phyloP scores from a whole-genome alignment of 2,797 vertebrate genomes.

The Macropus fuliginosus region DNA sequence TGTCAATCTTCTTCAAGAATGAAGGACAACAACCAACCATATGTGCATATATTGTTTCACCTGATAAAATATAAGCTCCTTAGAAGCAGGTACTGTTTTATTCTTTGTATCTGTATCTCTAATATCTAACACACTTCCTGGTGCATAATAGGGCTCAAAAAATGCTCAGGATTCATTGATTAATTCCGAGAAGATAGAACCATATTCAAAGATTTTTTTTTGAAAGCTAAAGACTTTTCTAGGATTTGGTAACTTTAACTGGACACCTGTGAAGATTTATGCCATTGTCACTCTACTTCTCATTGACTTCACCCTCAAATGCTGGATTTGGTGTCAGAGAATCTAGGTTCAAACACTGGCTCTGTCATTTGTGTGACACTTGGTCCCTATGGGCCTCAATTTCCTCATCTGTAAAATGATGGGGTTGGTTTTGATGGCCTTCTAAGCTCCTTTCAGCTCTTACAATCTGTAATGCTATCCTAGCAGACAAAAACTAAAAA shows the following conservation, averaged over 20 bases:
- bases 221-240: background rate
- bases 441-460: background rate
- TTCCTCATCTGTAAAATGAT: background rate
- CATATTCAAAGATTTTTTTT: background rate
- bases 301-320: background rate
- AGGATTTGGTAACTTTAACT: background rate
- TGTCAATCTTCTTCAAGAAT: no score
- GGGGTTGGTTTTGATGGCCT: background rate
- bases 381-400: background rate
- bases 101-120: background rate
- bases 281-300: background rate
- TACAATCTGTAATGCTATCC: background rate
- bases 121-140: background rate
- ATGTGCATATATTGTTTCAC: background rate
- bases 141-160: background rate
- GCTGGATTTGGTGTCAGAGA: background rate
- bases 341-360: background rate
- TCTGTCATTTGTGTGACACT: background rate
- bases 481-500: background rate
- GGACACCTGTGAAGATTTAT: background rate
- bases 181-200: background rate
- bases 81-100: background rate
- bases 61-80: background rate
- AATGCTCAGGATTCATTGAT: background rate
- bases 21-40: no score